phyloP scores from a whole-genome alignment of 2,113 vertebrate species.

The Gambusia holbrooki region DNA sequence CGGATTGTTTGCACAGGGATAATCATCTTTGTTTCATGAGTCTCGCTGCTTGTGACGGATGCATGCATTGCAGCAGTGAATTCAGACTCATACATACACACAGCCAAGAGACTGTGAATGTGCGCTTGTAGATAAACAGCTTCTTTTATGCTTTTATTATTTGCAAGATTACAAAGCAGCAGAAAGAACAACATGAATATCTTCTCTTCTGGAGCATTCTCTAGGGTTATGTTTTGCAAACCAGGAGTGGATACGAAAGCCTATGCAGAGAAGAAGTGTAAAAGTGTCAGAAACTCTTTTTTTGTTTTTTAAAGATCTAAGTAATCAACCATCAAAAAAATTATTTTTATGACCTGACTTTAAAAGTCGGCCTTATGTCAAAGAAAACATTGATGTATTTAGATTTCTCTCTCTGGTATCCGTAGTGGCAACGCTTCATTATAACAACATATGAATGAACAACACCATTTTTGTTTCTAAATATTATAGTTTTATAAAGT shows the following conservation, averaged over 20 bases:
- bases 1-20: conserved; percentile 71
- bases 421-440: conserved; percentile 42
- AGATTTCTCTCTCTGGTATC: no score
- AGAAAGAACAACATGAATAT: conserved; percentile 18
- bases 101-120: conserved; percentile 28
- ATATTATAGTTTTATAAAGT: conserved; percentile 13
- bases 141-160: conserved; percentile 40
- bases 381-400: no score
- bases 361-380: no score
- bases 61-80: conserved; percentile 30
- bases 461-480: conserved; percentile 32
- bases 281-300: not conserved
- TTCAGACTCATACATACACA: conserved; percentile 5
- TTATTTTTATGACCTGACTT: not conserved
- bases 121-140: conserved; percentile 46
- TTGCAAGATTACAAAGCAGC: conserved; percentile 28
- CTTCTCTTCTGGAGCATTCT: conserved; percentile 32
- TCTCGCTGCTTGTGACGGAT: conserved; percentile 47
- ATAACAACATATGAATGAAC: conserved; percentile 41
- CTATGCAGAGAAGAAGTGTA: not conserved
- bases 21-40: conserved; percentile 73
- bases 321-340: conserved; percentile 33
- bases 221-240: conserved; percentile 28
- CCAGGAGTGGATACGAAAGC: not conserved
- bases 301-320: conserved; percentile 14